phyloP scores from a whole-genome alignment of 2,113 vertebrate genomes.

The Arothron firmamentum region DNA sequence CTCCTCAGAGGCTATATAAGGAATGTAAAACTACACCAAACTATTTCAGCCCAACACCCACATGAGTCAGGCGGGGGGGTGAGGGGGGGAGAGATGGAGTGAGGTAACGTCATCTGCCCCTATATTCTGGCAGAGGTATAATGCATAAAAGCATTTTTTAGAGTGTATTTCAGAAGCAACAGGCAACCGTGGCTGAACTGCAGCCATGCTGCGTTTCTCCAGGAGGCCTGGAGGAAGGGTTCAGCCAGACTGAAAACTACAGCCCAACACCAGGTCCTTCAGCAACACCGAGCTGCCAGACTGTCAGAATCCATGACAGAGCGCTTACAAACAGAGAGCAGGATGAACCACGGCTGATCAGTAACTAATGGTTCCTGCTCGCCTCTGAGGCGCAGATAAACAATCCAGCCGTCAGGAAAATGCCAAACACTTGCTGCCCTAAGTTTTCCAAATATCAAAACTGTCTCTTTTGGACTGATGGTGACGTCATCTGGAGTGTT shows the following conservation, averaged over 20 bases:
- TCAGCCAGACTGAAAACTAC: constrained; percentile 46
- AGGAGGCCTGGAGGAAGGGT: constrained; percentile 28
- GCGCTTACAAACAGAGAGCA: background rate
- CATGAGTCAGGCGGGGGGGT: constrained; percentile 72
- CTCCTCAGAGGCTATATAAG: constrained; percentile 82
- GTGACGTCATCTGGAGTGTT: too few species aligned
- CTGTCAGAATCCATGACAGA: background rate
- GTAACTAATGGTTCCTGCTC: too few species aligned
- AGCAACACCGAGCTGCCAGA: constrained; percentile 29
- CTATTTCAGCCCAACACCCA: constrained; percentile 85
- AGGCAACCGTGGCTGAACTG: constrained; percentile 13
- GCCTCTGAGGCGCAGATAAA: too few species aligned
- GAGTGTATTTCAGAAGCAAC: constrained; percentile 24
- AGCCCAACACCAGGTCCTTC: constrained; percentile 44
- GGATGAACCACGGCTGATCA: too few species aligned
- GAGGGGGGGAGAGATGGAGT: constrained; percentile 27
- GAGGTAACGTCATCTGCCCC: constrained; percentile 61
- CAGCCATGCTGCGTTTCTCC: constrained; percentile 37
- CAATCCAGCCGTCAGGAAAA: too few species aligned
- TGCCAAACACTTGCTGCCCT: too few species aligned
- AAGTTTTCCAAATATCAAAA: background rate
- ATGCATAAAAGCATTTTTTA: constrained; percentile 25
- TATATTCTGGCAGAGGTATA: constrained; percentile 48
- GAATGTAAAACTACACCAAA: constrained; percentile 86
- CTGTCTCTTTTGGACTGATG: too few species aligned